A percentile compares a stretch with the other conserved stretches of the same genome.
Evolutionary conservation across 2,797 vertebrate genomes (phyloP).

Genomic region (Craterocephalus amniculus): DNA sequence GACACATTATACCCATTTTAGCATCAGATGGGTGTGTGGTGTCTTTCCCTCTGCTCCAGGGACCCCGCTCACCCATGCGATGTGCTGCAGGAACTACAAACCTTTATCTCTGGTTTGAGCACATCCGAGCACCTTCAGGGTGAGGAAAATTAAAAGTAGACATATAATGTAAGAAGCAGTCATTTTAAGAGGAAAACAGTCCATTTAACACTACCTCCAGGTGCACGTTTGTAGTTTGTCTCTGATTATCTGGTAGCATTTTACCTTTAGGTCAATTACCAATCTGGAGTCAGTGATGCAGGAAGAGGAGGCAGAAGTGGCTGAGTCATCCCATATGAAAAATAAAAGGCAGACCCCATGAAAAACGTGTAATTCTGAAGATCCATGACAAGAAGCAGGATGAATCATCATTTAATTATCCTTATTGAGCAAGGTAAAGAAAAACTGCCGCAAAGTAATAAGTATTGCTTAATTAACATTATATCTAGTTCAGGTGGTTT

Average conservation of each 20-base stretch:
- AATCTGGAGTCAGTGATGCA: slow-evolving; percentile 29
- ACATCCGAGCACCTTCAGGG: slow-evolving; percentile 3
- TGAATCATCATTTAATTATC: slow-evolving; percentile 44
- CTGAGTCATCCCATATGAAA: slow-evolving; percentile 42
- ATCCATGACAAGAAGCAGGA: slow-evolving; percentile 17
- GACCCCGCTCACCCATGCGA: slow-evolving; percentile 24
- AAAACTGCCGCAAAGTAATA: slow-evolving; percentile 9
- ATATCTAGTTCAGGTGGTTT: not conserved
- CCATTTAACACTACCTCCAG: not conserved
- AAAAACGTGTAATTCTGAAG: not conserved
- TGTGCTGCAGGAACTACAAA: slow-evolving; percentile 38
- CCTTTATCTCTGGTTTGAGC: slow-evolving; percentile 21
- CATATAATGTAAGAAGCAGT: not conserved
- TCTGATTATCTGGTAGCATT: slow-evolving; percentile 21
- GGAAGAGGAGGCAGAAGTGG: slow-evolving; percentile 37
- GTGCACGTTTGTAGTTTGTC: slow-evolving; percentile 16
- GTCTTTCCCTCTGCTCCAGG: slow-evolving; percentile 30
- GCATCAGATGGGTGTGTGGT: slow-evolving; percentile 35
- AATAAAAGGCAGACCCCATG: slow-evolving; percentile 28
- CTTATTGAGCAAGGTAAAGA: slow-evolving; percentile 24
- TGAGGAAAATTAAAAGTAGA: not conserved
- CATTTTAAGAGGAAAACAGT: not conserved
- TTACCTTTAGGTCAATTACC: slow-evolving; percentile 23
- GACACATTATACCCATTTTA: slow-evolving; percentile 26
- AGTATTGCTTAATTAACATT: not conserved